phyloP scores from a whole-genome alignment of 1,140 invertebrate genomes.

The Euglossa dilemma region DNA sequence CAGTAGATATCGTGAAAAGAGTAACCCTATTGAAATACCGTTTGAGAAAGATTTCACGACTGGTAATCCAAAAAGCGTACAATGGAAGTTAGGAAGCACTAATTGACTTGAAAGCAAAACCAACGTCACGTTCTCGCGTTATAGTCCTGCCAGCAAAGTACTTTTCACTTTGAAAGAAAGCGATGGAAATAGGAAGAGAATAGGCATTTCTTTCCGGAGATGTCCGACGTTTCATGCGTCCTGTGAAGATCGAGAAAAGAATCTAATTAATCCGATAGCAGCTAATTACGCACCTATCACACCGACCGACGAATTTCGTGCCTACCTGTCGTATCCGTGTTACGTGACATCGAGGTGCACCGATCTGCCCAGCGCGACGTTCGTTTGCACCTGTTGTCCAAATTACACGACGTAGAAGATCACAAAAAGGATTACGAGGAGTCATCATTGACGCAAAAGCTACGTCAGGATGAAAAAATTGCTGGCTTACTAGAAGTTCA shows the following conservation, averaged over 20 bases:
- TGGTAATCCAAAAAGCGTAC: no score
- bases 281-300: conserved; percentile 82
- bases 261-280: conserved; percentile 62
- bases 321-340: conserved; percentile 90
- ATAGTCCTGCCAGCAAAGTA: background rate
- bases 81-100: no score
- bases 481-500: conserved; percentile 93
- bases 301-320: conserved; percentile 86
- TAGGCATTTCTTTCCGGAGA: background rate
- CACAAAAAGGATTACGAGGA: conserved; percentile 85
- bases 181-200: background rate
- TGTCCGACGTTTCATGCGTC: background rate
- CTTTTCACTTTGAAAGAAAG: background rate
- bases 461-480: conserved; percentile 88
- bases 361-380: conserved; percentile 87
- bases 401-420: conserved; percentile 86
- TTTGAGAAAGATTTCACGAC: no score
- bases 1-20: no score
- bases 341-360: conserved; percentile 90
- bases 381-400: conserved; percentile 89
- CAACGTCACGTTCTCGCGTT: background rate
- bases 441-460: conserved; percentile 88
- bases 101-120: no score
- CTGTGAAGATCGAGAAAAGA: background rate
- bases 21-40: no score